Evolutionary conservation across 2,888 invertebrate genomes (phyloP), one percentile per base, ranked within the genome.

Genomic region (Epiblema foenella): DNA sequence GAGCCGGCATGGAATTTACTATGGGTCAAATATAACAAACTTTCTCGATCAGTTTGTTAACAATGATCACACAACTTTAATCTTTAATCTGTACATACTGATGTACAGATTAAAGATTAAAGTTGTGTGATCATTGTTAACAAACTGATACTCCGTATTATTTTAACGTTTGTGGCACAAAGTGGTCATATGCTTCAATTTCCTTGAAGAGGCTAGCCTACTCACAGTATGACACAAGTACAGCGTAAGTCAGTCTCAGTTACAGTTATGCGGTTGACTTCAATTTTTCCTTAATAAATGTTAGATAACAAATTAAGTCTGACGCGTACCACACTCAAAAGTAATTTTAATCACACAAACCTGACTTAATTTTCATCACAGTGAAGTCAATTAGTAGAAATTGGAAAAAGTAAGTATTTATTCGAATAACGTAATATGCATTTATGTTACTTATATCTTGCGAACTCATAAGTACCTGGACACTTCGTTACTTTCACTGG

Each of bases 1-100:
- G 80, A 81, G 81, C 79, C 75, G 77, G 64, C 62, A 63, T 51
- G 62, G 49, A 57, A 60, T 62, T 57, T 29, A 51, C 57, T 62
- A 67, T 62, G 67, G 71, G 71, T 71, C 71, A 71, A 67, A 71
- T 67, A 51, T 56, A 54, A 71, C 49, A 64, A 58, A 62, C 62
- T 66, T 56, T 71, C 56, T 65, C 52, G 33, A 4, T 49, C 11
- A 49, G n/a, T 62, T 17, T 8, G 39, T 52, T 18, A 52, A 20
- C 52, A 33, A 56, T 24, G 29, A 37, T 15, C 46, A 67, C 5
- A 20, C n/a, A 58, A 67, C 12, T 60, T 64, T 52, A 37, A 52
- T 29, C 29, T 49, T 52, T 42, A 29, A 51, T 18, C 24, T 8
- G 52, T 42, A 9, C 24, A 57, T 24, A 24, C 24, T 3, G 24